phyloP scores from a whole-genome alignment of 2,797 vertebrate genomes.

The Labeo calbasu region DNA sequence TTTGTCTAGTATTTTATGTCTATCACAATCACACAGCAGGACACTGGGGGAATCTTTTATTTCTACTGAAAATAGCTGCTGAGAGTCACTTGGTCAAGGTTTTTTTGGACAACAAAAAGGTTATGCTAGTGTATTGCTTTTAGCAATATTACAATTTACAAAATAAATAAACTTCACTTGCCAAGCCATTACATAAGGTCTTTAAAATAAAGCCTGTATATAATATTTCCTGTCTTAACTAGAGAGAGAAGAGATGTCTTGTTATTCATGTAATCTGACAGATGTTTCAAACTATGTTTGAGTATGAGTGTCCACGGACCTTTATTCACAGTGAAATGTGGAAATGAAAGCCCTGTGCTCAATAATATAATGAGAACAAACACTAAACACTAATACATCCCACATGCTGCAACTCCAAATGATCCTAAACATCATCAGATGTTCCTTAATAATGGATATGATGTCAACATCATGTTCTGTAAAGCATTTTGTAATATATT shows the following conservation, averaged over 20 bases:
- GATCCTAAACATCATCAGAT: background rate
- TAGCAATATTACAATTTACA: too few species aligned
- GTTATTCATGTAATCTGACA: background rate
- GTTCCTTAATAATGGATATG: slow-evolving; percentile 5
- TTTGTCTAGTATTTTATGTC: slow-evolving; percentile 17
- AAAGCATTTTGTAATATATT: background rate
- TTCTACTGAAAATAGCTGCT: background rate
- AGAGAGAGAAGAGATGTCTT: slow-evolving; percentile 1
- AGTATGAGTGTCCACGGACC: background rate
- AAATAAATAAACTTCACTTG: too few species aligned
- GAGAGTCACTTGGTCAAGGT: background rate
- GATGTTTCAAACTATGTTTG: slow-evolving; percentile 27
- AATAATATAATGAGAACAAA: background rate
- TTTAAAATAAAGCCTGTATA: background rate
- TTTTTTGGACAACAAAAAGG: background rate
- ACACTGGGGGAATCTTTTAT: background rate
- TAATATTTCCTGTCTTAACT: background rate
- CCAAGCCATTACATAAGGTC: background rate
- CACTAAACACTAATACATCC: background rate
- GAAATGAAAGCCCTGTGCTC: background rate
- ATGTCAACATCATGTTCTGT: background rate
- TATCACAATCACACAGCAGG: slow-evolving; percentile 16
- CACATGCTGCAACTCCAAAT: slow-evolving; percentile 20
- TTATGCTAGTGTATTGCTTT: too few species aligned
- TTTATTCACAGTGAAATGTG: background rate